These are phyloP conservation scores for Pseudobourletiella spinata DNA, from an alignment of 1,140 invertebrate species.

Conservation along the genomic window DNA sequence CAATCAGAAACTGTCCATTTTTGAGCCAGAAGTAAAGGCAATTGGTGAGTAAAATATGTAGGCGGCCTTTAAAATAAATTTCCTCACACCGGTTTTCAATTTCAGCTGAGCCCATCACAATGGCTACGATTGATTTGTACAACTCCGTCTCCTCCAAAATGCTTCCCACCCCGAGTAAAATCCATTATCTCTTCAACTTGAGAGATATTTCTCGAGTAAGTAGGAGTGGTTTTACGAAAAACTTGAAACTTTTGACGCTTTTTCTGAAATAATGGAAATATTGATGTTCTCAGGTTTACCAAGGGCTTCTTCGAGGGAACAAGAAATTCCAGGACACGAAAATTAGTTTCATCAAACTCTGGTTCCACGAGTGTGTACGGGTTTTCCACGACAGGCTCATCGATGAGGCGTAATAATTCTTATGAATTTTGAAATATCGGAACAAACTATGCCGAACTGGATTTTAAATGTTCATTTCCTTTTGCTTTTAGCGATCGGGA, in stretches of 20 bases:
- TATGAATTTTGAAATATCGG: not conserved
- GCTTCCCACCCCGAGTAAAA: conserved; percentile 74
- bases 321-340: conserved; percentile 64
- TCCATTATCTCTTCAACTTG: conserved; percentile 80
- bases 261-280: too few species aligned
- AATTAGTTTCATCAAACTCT: conserved; percentile 58
- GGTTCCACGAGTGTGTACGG: conserved; percentile 73
- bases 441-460: not conserved
- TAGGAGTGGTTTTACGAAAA: not conserved
- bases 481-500: conserved; percentile 53
- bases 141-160: conserved; percentile 58
- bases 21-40: conserved; percentile 65
- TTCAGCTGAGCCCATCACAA: conserved; percentile 48
- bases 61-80: not conserved
- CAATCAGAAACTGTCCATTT: conserved; percentile 62
- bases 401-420: conserved; percentile 46
- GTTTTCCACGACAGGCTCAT: conserved; percentile 73
- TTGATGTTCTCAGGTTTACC: conserved; percentile 46
- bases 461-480: conserved; percentile 18
- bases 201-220: conserved; percentile 69
- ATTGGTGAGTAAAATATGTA: conserved; percentile 36
- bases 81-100: not conserved
- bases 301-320: conserved; percentile 64
- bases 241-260: too few species aligned
- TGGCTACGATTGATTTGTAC: conserved; percentile 65